phyloP scores from a whole-genome alignment of 2,113 vertebrate genomes.

The Puffinus mauretanicus region DNA sequence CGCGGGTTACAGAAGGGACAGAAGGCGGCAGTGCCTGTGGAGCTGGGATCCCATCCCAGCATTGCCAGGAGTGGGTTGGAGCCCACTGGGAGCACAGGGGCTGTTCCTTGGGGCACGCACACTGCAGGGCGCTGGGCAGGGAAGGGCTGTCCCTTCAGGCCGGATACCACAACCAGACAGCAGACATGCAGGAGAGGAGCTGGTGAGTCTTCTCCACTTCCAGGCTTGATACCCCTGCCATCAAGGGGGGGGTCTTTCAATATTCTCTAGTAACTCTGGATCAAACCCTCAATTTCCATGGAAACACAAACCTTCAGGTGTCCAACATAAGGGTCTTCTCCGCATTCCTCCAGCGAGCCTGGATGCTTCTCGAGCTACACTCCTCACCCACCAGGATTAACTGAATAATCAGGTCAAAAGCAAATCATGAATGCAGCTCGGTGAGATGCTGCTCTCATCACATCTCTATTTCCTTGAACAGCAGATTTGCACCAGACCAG shows the following conservation, averaged over 20 bases:
- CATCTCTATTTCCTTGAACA: neutral
- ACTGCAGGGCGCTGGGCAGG: neutral
- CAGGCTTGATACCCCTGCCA: neutral
- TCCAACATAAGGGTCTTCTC: neutral
- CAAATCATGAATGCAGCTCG: neutral
- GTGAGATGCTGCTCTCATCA: neutral
- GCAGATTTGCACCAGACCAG: neutral
- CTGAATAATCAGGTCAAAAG: neutral
- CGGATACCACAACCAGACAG: neutral
- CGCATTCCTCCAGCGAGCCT: neutral
- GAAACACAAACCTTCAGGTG: neutral
- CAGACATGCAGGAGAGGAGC: neutral
- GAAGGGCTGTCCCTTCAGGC: fast-evolving
- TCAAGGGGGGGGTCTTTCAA: neutral
- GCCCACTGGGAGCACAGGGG: neutral
- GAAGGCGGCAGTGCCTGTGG: fast-evolving
- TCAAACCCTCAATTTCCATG: neutral
- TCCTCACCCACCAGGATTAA: neutral
- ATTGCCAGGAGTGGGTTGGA: fast-evolving
- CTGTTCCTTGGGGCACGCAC: fast-evolving
- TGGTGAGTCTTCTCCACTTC: neutral
- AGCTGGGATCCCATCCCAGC: neutral
- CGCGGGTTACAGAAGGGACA: fast-evolving
- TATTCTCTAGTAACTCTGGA: neutral
- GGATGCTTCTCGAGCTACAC: neutral